Evolutionary conservation across 2,113 vertebrate species (phyloP).

Genomic region (Oryzias javanicus): DNA sequence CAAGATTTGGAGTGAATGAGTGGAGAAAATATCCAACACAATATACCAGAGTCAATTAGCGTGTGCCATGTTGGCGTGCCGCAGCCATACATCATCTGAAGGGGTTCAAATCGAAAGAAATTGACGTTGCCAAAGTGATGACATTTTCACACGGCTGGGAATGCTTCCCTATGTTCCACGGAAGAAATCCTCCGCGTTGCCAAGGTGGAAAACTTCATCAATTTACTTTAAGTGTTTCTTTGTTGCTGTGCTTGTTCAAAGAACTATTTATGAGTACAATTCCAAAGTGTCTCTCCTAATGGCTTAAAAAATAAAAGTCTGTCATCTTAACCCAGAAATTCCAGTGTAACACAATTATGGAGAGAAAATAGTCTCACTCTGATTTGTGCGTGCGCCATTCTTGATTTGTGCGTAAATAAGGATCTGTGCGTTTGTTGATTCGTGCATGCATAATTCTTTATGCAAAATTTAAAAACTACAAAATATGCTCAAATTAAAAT

Average conservation of each 20-base stretch:
- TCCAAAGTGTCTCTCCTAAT: not conserved
- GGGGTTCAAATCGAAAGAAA: constrained; percentile 59
- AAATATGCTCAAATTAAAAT: too few relatives aligned
- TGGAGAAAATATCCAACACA: constrained; percentile 52
- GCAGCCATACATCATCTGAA: constrained; percentile 62
- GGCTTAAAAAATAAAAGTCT: constrained; percentile 3
- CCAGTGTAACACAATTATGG: too few relatives aligned
- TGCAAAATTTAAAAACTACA: too few relatives aligned
- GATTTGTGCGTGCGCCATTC: too few relatives aligned
- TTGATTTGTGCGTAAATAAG: too few relatives aligned
- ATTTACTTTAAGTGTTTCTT: constrained; percentile 27
- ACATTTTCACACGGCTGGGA: constrained; percentile 57
- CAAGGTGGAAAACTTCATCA: constrained; percentile 40
- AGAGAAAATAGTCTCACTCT: too few relatives aligned
- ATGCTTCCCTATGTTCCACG: constrained; percentile 21
- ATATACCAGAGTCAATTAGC: constrained; percentile 63
- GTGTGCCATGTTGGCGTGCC: constrained; percentile 41
- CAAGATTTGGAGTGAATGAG: constrained; percentile 48
- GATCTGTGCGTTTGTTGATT: too few relatives aligned
- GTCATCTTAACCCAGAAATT: too few relatives aligned
- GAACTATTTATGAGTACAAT: constrained; percentile 8
- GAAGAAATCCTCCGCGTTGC: constrained; percentile 44
- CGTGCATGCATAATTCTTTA: too few relatives aligned
- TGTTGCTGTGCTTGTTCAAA: constrained; percentile 19
- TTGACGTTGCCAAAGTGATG: constrained; percentile 55